A percentile compares a stretch with the other conserved stretches of the same genome.
Evolutionary conservation across 2,113 vertebrate species (phyloP).

Genomic region (Leptobrachium leishanense): DNA sequence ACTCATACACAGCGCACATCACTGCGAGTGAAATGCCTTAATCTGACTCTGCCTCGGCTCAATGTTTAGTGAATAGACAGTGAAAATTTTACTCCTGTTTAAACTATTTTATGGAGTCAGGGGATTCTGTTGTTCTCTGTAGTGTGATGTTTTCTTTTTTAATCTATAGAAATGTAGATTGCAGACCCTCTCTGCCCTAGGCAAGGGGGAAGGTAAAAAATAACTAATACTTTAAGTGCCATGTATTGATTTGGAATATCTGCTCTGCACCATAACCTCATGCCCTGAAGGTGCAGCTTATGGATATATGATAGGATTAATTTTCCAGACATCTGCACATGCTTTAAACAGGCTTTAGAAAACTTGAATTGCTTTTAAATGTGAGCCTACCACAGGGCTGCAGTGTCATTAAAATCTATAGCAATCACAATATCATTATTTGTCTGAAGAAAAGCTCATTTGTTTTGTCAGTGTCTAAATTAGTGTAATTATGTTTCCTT

Average conservation of each 20-base stretch:
- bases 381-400: neutral
- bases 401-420: constrained; percentile 5
- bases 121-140: too few species aligned
- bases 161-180: constrained; percentile 18
- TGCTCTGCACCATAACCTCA: constrained; percentile 14
- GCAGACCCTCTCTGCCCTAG: neutral
- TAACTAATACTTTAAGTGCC: constrained; percentile 27
- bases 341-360: constrained; percentile 13
- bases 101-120: too few species aligned
- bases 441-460: constrained; percentile 5
- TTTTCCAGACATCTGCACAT: constrained; percentile 27
- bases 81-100: too few species aligned
- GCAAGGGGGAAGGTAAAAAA: neutral
- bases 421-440: constrained; percentile 4
- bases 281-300: constrained; percentile 18
- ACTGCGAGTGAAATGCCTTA: too few species aligned
- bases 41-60: too few species aligned
- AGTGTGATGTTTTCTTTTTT: constrained; percentile 4
- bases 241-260: constrained; percentile 21
- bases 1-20: too few species aligned
- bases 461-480: neutral
- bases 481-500: neutral
- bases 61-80: too few species aligned
- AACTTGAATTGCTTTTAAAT: constrained; percentile 2
- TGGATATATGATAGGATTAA: constrained; percentile 16